Evolutionary conservation across 2,888 invertebrate species (phyloP).

Genomic region (Elegia similella): DNA sequence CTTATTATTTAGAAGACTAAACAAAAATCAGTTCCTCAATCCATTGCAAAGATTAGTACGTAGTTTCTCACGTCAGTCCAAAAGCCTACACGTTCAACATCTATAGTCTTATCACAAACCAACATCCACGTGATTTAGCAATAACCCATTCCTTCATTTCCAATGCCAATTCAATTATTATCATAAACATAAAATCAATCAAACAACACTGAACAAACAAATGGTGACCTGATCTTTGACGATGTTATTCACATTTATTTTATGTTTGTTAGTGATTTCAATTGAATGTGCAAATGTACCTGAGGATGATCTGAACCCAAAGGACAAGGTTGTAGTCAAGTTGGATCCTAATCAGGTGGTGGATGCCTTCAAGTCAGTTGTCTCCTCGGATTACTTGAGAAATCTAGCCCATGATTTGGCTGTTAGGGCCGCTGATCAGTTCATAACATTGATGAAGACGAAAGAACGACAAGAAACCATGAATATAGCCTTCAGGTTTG

Average conservation of each 20-base stretch:
- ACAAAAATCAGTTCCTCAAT: too few species aligned
- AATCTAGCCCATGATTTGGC: slow-evolving; percentile 44
- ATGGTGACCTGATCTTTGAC: not conserved
- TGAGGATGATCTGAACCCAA: not conserved
- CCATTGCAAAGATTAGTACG: too few species aligned
- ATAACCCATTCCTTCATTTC: not conserved
- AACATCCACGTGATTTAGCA: not conserved
- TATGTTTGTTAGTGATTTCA: not conserved
- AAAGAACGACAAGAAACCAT: slow-evolving; percentile 25
- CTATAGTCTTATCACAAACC: not conserved
- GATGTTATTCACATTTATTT: not conserved
- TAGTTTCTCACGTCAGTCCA: too few species aligned
- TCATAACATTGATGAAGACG: slow-evolving; percentile 39
- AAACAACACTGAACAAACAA: not conserved
- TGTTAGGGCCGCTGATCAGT: slow-evolving; percentile 39
- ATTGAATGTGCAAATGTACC: not conserved
- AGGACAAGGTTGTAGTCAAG: slow-evolving; percentile 32
- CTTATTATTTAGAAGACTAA: too few species aligned
- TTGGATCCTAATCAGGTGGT: slow-evolving; percentile 41
- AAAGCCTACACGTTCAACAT: too few species aligned
- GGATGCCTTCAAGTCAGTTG: slow-evolving; percentile 38
- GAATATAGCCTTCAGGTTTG: not conserved
- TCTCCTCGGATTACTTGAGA: slow-evolving; percentile 41
- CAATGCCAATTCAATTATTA: slow-evolving; percentile 1
- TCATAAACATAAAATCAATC: not conserved